Base-by-base conservation (phyloP, 1,140 invertebrate genomes). In the Drosophila pruinosa region DNA sequence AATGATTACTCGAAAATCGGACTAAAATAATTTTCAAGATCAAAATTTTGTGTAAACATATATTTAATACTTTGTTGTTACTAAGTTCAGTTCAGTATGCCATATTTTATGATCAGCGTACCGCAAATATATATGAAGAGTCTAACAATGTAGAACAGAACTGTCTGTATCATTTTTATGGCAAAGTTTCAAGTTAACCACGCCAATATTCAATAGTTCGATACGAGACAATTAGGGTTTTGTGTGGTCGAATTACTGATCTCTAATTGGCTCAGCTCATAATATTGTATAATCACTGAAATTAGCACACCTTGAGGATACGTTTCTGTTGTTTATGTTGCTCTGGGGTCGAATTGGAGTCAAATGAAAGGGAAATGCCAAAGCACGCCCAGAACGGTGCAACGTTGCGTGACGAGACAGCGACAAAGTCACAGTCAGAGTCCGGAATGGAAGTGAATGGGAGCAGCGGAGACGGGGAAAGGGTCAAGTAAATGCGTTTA, bases 291-390 rank as follows among this genome's bases (percentile, higher is more conserved):
- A 74, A 85, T 74, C 36, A 68, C 68, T 57, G 62, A 63, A 57
- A 85, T 86, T 86, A 86, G 69, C 81, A 67, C 80, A 67, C 69
- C 41, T 48, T 58, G 57, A 45, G 19, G n/a, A 48, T 45, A 31
- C 15, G 10, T 47, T 21, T 54, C 36, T 12, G 19, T 43, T 38
- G 17, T 26, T 12, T 48, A 10, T 38, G 36, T 8, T 3, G n/a
- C 1, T 26, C 19, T 12, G 17, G 4, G n/a, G 24, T 17, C 15
- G 12, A 31, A 39, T 67, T 48, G 41, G 15, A 47, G 28, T 21
- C 34, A 50, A 68, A 74, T 58, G 81, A 85, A 85, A 85, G 81
- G 80, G 80, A 85, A 85, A 85, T 81, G 81, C 77, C 61, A 31
- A 31, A 86, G 79, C 81, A 85, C 69, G 81, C 69, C 81, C 73